Percentiles rank a stretch among this genome's conserved stretches.
Evolutionary conservation across 35 echinoderm and acorn worm genomes (phyloP).

Genomic region (Heliocidaris tuberculata): DNA sequence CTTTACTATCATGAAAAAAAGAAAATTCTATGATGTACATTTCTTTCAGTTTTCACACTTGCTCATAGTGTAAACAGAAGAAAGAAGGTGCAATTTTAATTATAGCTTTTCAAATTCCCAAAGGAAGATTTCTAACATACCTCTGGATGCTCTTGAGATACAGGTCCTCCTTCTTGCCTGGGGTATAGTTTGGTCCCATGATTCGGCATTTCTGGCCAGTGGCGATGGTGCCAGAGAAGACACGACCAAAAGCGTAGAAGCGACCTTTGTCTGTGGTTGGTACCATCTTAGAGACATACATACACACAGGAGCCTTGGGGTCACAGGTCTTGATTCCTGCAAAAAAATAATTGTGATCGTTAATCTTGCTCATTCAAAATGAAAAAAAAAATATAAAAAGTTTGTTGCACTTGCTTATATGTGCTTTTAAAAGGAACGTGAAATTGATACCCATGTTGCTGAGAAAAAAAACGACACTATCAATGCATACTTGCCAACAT

Average conservation of each 20-base stretch:
- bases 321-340: constrained; percentile 93
- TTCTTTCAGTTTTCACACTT: too few relatives aligned
- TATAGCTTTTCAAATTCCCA: too few relatives aligned
- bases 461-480: too few relatives aligned
- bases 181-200: constrained; percentile 95
- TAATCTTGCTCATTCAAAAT: neutral
- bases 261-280: constrained; percentile 97
- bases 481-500: too few relatives aligned
- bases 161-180: constrained; percentile 95
- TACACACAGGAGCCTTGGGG: constrained; percentile 77
- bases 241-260: constrained; percentile 96
- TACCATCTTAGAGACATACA: constrained; percentile 99
- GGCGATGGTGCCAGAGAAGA: constrained; percentile 84
- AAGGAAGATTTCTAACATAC: constrained; percentile 38
- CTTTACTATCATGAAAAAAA: too few relatives aligned
- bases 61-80: too few relatives aligned
- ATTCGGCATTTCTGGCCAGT: constrained; percentile 86
- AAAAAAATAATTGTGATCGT: neutral
- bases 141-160: constrained; percentile 86
- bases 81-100: too few relatives aligned
- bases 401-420: neutral
- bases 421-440: too few relatives aligned
- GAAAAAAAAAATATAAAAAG: neutral
- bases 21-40: too few relatives aligned
- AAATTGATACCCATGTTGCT: too few relatives aligned